A percentile compares a stretch with the other conserved stretches of the same genome.
Evolutionary conservation across 1,140 invertebrate genomes (phyloP).

Genomic region (Pseudomyrmex concolor): DNA sequence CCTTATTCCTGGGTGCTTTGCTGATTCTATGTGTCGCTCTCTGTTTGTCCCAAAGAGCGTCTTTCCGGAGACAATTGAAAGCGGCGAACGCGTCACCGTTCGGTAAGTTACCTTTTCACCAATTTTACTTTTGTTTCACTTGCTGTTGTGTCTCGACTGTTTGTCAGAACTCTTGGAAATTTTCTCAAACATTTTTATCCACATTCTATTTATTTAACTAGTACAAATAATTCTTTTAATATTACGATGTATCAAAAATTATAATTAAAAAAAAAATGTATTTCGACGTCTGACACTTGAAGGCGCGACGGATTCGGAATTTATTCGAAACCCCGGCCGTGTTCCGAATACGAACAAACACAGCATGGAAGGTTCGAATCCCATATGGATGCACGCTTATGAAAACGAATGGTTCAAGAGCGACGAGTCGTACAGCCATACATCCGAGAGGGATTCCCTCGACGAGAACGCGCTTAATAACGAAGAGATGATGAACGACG

Average conservation of each 20-base stretch:
- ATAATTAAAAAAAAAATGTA: not conserved
- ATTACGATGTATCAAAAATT: not conserved
- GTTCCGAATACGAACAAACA: constrained; percentile 98
- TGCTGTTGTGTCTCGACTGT: not conserved
- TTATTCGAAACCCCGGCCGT: constrained; percentile 89
- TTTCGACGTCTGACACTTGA: not conserved
- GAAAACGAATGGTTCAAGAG: constrained; percentile 98
- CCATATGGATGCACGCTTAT: constrained; percentile 97
- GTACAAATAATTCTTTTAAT: too few relatives aligned
- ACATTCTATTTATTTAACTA: too few relatives aligned
- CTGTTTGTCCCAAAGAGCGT: constrained; percentile 92
- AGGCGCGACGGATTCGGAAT: constrained; percentile 89
- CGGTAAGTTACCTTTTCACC: constrained; percentile 85
- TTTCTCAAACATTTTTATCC: too few relatives aligned
- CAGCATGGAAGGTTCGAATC: constrained; percentile 96
- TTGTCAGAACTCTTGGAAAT: not conserved
- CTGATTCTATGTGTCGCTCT: constrained; percentile 91
- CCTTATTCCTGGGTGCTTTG: constrained; percentile 91
- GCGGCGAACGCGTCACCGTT: constrained; percentile 97
- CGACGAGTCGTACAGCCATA: constrained; percentile 90
- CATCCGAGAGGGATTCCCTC: constrained; percentile 93
- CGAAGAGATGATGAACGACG: constrained; percentile 86
- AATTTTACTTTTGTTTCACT: not conserved
- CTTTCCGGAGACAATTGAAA: constrained; percentile 94
- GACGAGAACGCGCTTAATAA: constrained; percentile 93